Percentiles rank a stretch among this genome's conserved stretches.
Evolutionary conservation across 2,113 vertebrate genomes (phyloP).

Genomic region (Promerops cafer): DNA sequence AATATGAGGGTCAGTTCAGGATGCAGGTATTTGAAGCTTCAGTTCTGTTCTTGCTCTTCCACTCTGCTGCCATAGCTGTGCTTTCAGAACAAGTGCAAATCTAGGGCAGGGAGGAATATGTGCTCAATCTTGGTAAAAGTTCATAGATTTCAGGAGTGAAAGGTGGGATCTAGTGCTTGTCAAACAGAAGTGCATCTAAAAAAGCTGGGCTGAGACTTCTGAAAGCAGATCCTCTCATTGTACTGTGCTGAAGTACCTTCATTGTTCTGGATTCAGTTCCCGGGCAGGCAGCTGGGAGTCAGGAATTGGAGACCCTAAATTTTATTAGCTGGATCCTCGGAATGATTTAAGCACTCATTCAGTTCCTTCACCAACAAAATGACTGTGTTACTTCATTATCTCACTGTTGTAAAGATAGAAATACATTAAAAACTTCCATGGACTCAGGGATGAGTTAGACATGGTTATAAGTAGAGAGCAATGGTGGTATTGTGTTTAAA

Average conservation of each 20-base stretch:
- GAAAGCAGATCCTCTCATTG: background rate
- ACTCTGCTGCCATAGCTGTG: background rate
- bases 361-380: background rate
- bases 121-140: background rate
- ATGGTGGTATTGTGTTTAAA: background rate
- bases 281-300: background rate
- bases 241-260: background rate
- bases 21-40: background rate
- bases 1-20: background rate
- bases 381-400: background rate
- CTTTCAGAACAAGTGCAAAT: background rate
- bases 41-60: background rate
- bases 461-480: background rate
- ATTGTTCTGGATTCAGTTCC: background rate
- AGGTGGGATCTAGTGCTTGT: background rate
- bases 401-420: background rate
- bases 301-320: background rate
- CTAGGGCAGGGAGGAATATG: rapidly evolving
- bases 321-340: background rate
- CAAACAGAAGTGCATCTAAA: background rate
- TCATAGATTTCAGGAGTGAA: background rate
- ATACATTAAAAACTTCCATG: background rate
- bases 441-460: background rate
- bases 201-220: background rate
- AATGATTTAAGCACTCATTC: background rate